phyloP scores from a whole-genome alignment of 2,888 invertebrate species.

The Glyphotaelius pellucidus region DNA sequence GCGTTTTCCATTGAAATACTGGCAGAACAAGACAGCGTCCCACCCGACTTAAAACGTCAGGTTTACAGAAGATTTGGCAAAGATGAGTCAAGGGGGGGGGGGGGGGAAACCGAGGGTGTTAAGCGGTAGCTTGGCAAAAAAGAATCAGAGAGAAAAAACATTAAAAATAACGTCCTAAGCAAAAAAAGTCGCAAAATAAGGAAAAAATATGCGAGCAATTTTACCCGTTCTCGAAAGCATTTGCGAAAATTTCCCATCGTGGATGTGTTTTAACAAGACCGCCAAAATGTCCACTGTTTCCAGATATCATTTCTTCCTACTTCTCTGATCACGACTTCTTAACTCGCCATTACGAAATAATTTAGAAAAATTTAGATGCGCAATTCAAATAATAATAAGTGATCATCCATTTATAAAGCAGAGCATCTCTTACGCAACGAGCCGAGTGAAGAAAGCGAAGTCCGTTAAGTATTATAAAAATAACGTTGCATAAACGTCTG shows the following conservation, averaged over 20 bases:
- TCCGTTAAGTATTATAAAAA: background rate
- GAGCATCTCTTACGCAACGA: conserved; percentile 21
- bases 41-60: too few relatives aligned
- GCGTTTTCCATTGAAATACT: too few relatives aligned
- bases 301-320: background rate
- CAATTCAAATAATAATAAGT: background rate
- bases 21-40: too few relatives aligned
- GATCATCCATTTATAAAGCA: background rate
- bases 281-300: background rate
- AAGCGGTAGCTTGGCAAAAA: background rate
- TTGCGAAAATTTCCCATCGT: background rate
- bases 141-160: background rate
- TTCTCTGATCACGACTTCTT: background rate
- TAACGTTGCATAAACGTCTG: background rate
- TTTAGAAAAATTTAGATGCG: background rate
- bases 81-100: background rate
- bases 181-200: background rate
- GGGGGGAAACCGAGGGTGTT: background rate
- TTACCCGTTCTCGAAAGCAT: background rate
- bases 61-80: background rate
- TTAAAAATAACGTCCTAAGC: background rate
- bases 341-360: too few relatives aligned
- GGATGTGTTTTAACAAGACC: background rate
- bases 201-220: background rate
- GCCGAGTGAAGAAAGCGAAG: conserved; percentile 3